Evolutionary conservation across 2,797 vertebrate genomes (phyloP), one percentile per base, ranked within the genome.

Genomic region (Meriones psammophilus): DNA sequence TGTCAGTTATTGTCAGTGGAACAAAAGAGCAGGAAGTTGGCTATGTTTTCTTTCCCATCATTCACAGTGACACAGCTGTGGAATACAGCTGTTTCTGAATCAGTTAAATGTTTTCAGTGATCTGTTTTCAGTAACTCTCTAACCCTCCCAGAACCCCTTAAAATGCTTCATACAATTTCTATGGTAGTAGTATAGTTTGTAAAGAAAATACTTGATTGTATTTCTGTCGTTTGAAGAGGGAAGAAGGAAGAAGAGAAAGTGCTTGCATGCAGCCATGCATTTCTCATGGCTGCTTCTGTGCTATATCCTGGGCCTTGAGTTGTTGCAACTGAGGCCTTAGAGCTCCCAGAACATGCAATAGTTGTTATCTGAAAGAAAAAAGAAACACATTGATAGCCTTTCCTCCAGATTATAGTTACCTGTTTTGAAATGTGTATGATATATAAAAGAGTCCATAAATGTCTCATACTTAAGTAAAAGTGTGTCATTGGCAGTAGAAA

Each of bases 81-180:
- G 54, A 95, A 79, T 33, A 58, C 78, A 87, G 56, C 33, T 94
- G 3, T 89, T 94, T 95, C 66, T 93, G 10, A 76, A 60, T 92
- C 94, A n/a, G 56, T 50, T 90, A 91, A 80, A 79, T 92, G 87
- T 79, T 94, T 96, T 94, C 80, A 92, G 95, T 95, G 71, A 94
- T 95, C 74, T 89, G 60, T 94, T 84, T 94, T 79, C 20, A 89
- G 24, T 88, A 89, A 80, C 96, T 93, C n/a, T 73, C 56, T 95
- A 42, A 24, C 30, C 24, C 18, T 24, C 33, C 33, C 17, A n/a
- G 58, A 66, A 60, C 5, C 1, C 2, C 79, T 88, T 12, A 74
- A 94, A 93, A n/a, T 91, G 42, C 12, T 79, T 94, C 94, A 9
- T 95, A 54, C 79, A 33, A 85, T 87, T 89, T 92, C 69, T 71